These are phyloP conservation scores for Eupeodes latifasciatus DNA, from an alignment of 2,888 invertebrate species.

Conservation along the genomic window DNA sequence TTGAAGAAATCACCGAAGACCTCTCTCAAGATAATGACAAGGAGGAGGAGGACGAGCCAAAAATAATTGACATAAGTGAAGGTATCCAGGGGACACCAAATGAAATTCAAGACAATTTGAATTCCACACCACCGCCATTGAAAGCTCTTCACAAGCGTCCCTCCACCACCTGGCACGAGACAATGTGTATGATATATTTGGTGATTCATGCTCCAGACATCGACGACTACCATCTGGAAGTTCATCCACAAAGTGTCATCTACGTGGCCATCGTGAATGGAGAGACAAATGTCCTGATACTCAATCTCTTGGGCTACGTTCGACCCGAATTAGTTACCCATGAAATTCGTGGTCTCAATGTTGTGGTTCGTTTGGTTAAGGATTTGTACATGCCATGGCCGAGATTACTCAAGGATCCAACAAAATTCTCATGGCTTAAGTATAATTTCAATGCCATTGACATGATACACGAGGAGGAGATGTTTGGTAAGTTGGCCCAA, in stretches of 20 bases:
- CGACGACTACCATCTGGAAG: constrained; percentile 78
- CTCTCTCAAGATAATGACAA: not conserved
- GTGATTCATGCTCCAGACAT: constrained; percentile 79
- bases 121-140: constrained; percentile 68
- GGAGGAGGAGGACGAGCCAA: not conserved
- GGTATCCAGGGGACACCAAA: not conserved
- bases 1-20: constrained; percentile 40
- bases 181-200: constrained; percentile 78
- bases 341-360: constrained; percentile 79
- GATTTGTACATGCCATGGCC: constrained; percentile 78
- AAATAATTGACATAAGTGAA: constrained; percentile 1
- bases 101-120: not conserved
- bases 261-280: constrained; percentile 75
- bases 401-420: constrained; percentile 77
- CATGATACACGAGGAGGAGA: constrained; percentile 70
- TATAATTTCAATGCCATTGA: constrained; percentile 78
- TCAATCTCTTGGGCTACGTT: constrained; percentile 78
- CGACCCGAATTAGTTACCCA: constrained; percentile 78
- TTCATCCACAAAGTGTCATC: constrained; percentile 73
- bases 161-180: constrained; percentile 79
- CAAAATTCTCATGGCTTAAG: constrained; percentile 77
- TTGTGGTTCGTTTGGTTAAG: constrained; percentile 79
- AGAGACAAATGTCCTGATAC: constrained; percentile 74
- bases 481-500: constrained; percentile 16
- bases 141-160: constrained; percentile 78